Evolutionary conservation across 2,888 invertebrate species (phyloP), one percentile per base, ranked within the genome.

Genomic region (Bugula neritina): DNA sequence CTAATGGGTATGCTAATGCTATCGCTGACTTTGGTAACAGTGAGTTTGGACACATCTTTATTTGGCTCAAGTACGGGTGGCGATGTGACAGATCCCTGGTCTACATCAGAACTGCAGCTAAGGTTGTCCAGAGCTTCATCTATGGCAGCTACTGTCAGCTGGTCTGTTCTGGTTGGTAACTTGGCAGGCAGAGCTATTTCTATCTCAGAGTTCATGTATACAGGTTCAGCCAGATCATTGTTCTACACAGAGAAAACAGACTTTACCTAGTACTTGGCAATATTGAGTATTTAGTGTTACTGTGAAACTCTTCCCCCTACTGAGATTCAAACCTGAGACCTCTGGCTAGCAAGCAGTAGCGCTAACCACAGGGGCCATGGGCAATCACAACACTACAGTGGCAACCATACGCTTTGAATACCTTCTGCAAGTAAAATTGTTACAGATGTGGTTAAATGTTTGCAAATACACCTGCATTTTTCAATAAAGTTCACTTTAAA

Each of bases 201-300:
- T 63, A 63, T 31, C 31, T 27, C 29, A 34, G 5, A 63, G 63
- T 63, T 63, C 63, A 63, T 63, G 63, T 63, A 63, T 10, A 34
- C 27, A 13, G 63, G 63, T 34, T 63, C 63, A 29, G 63, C 27
- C 23, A 55, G 23, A 5, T 5, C 43, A 10, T 57, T 57, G 57
- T n/a, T 57, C 27, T 57, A 23, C 52, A 52, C 21, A 52, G 21
- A 17, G 52, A 52, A 52, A 17, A 17, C 52, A 52, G 52, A 52
- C 21, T 52, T 52, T 21, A 52, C 21, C 52, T n/a, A n/a, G n/a
- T n/a, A n/a, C n/a, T n/a, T n/a, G n/a, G n/a, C n/a, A n/a, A n/a
- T n/a, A n/a, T n/a, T n/a, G n/a, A n/a, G n/a, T n/a, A n/a, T n/a
- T n/a, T n/a, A n/a, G n/a, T n/a, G n/a, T n/a, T n/a, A n/a, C n/a